Percentiles rank a stretch among this genome's conserved stretches.
Evolutionary conservation across 2,113 vertebrate genomes (phyloP).

Genomic region (Laticauda laticaudata): DNA sequence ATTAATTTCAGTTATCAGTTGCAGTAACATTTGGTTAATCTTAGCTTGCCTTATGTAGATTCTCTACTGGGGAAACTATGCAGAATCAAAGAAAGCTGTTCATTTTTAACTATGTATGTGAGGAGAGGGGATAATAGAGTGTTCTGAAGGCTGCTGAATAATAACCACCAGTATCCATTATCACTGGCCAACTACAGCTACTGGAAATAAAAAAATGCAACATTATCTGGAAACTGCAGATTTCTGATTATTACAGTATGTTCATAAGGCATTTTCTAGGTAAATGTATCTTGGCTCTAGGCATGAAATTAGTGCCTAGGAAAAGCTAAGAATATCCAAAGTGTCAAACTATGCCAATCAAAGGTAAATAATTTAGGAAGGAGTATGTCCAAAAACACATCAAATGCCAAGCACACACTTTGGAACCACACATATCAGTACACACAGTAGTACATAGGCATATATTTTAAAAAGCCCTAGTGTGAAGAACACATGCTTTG

Average conservation of each 20-base stretch:
- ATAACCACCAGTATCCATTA: neutral
- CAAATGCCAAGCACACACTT: neutral
- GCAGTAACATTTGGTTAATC: constrained; percentile 4
- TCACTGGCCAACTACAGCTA: neutral
- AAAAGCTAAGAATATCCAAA: neutral
- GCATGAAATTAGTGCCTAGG: neutral
- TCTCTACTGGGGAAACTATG: neutral
- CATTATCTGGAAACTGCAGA: neutral
- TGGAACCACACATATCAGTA: neutral
- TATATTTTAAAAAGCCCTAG: neutral
- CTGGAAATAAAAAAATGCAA: neutral
- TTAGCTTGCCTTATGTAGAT: neutral
- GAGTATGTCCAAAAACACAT: neutral
- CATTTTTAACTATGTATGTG: neutral
- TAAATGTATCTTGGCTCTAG: neutral
- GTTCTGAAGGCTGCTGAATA: constrained; percentile 35
- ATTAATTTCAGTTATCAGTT: neutral
- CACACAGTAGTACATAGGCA: neutral
- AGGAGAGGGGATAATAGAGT: neutral
- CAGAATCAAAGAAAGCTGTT: neutral
- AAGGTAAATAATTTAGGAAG: neutral
- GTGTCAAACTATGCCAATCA: neutral
- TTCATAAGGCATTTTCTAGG: neutral
- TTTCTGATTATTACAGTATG: neutral
- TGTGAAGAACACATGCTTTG: neutral